Evolutionary conservation across 1,140 invertebrate species (phyloP).

Genomic region (Habropoda laboriosa): DNA sequence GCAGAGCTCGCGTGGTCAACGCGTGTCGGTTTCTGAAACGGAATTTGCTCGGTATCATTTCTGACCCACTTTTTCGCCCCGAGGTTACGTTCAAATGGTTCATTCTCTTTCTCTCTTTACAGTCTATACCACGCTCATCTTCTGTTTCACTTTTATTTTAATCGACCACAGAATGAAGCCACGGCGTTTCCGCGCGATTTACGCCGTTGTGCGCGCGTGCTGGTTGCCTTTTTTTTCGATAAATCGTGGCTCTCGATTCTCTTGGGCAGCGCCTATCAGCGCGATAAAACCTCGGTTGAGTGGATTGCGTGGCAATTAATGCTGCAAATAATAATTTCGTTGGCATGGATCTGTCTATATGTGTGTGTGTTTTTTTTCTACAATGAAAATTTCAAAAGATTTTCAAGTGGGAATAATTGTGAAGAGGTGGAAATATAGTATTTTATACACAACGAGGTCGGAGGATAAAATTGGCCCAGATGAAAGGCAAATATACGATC

Average conservation of each 20-base stretch:
- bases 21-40: slow-evolving; percentile 31
- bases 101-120: neutral
- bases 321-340: neutral
- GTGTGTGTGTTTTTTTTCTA: no score
- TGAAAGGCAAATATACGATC: no score
- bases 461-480: no score
- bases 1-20: neutral
- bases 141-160: neutral
- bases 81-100: slow-evolving; percentile 18
- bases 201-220: neutral
- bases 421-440: no score
- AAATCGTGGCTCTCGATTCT: neutral
- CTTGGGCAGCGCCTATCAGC: neutral
- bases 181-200: neutral
- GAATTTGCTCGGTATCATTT: slow-evolving; percentile 45
- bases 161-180: neutral
- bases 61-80: slow-evolving; percentile 40
- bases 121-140: neutral
- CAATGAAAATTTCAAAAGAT: no score
- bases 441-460: no score
- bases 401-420: no score
- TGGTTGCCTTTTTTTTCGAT: slow-evolving; percentile 9
- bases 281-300: neutral
- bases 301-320: neutral
- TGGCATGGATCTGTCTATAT: no score